A percentile compares a stretch with the other conserved stretches of the same genome.
phyloP scores from a whole-genome alignment of 2,113 vertebrate genomes.

The Muscicapa adusta region DNA sequence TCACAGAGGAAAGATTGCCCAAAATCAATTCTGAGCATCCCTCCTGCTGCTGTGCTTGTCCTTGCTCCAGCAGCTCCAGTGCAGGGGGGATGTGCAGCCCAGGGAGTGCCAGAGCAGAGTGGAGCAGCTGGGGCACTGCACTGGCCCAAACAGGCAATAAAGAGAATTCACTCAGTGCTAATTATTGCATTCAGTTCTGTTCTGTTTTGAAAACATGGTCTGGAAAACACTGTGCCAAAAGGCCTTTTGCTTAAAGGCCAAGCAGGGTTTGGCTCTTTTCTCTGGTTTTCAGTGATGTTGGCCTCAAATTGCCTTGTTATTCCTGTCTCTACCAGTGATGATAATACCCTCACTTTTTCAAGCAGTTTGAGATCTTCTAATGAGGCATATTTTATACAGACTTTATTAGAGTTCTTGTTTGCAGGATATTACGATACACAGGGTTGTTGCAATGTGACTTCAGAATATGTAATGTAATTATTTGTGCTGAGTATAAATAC shows the following conservation, averaged over 20 bases:
- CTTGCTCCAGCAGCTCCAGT: background rate
- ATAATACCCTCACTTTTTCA: background rate
- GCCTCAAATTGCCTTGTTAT: background rate
- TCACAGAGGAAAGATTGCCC: background rate
- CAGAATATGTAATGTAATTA: conserved; percentile 31
- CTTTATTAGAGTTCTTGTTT: background rate
- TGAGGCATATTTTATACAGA: background rate
- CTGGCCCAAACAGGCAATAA: background rate
- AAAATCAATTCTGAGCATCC: background rate
- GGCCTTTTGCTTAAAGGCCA: background rate
- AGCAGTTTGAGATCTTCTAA: background rate
- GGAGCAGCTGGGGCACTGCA: background rate
- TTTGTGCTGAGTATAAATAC: conserved; percentile 21
- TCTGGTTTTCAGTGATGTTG: background rate
- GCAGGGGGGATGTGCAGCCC: background rate
- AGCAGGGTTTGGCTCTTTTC: background rate
- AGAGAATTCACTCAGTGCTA: background rate
- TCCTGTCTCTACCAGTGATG: background rate
- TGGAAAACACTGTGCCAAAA: background rate
- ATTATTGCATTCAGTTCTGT: background rate
- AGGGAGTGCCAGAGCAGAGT: background rate
- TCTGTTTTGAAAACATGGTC: background rate
- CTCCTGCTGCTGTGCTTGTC: background rate
- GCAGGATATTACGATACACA: background rate
- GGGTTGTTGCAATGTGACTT: background rate